Percentiles rank a stretch among this genome's conserved stretches.
phyloP scores from a whole-genome alignment of 1,140 invertebrate genomes.

The Spodoptera frugiperda region DNA sequence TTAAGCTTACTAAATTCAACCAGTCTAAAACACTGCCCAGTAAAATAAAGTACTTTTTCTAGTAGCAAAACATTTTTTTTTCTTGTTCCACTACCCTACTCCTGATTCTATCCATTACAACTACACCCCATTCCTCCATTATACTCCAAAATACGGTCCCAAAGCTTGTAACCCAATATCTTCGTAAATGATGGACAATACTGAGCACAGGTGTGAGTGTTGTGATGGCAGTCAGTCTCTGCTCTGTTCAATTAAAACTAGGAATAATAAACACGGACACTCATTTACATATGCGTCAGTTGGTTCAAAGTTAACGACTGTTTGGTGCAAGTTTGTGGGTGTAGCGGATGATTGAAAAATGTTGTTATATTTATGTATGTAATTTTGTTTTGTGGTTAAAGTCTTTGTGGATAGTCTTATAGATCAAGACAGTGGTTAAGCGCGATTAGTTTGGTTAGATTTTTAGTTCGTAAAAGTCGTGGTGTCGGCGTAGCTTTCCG shows the following conservation, averaged over 20 bases:
- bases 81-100: no score
- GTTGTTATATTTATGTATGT: neutral
- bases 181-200: conserved; percentile 36
- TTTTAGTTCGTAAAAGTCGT: no score
- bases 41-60: no score
- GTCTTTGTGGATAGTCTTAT: no score
- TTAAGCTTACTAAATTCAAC: no score
- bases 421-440: no score
- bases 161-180: conserved; percentile 41
- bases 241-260: conserved; percentile 67
- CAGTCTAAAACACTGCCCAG: no score
- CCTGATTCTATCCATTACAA: no score
- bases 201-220: conserved; percentile 59
- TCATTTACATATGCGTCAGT: conserved; percentile 63
- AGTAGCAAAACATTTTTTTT: no score
- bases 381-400: no score
- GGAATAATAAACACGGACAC: conserved; percentile 64
- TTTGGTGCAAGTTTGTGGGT: conserved; percentile 31
- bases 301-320: conserved; percentile 58
- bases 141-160: neutral
- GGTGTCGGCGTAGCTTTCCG: no score
- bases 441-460: no score
- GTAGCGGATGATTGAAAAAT: neutral
- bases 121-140: neutral
- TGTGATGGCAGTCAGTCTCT: conserved; percentile 54